A percentile compares a stretch with the other conserved stretches of the same genome.
Evolutionary conservation across 2,888 invertebrate species (phyloP).

Genomic region (Philonicus albiceps): DNA sequence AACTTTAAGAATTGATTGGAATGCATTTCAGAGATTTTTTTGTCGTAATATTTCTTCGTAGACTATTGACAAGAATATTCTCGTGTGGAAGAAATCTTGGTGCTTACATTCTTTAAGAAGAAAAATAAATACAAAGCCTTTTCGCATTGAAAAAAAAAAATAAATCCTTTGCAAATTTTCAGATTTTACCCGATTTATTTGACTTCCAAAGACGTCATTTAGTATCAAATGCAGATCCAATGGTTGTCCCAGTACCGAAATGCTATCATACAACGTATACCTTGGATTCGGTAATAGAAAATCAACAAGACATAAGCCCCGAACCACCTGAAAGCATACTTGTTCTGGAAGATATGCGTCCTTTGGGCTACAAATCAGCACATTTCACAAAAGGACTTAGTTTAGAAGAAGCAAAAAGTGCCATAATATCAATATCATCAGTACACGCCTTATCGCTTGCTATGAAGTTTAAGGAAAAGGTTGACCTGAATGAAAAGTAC

Average conservation of each 20-base stretch:
- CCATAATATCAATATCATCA: constrained; percentile 75
- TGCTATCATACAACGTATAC: constrained; percentile 74
- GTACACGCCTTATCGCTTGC: constrained; percentile 78
- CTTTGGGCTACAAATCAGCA: constrained; percentile 55
- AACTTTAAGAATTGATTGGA: neutral
- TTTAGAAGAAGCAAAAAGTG: constrained; percentile 70
- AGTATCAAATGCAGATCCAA: constrained; percentile 60
- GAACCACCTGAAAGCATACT: constrained; percentile 72
- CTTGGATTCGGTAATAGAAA: constrained; percentile 57
- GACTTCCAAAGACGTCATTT: constrained; percentile 67
- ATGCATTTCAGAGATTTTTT: neutral
- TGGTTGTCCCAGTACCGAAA: constrained; percentile 73
- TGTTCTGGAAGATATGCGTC: constrained; percentile 77
- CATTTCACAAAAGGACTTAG: constrained; percentile 53
- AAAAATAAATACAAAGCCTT: neutral
- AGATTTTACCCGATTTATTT: constrained; percentile 76
- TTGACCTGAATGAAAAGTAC: constrained; percentile 54
- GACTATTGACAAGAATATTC: neutral
- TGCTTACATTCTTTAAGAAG: neutral
- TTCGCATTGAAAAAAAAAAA: too few relatives aligned
- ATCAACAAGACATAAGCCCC: constrained; percentile 56
- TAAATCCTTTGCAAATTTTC: constrained; percentile 52
- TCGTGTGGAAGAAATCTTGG: neutral
- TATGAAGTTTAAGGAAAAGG: constrained; percentile 66
- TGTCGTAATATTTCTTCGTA: neutral